phyloP scores from a whole-genome alignment of 2,888 invertebrate species.

The Cephonodes hylas region DNA sequence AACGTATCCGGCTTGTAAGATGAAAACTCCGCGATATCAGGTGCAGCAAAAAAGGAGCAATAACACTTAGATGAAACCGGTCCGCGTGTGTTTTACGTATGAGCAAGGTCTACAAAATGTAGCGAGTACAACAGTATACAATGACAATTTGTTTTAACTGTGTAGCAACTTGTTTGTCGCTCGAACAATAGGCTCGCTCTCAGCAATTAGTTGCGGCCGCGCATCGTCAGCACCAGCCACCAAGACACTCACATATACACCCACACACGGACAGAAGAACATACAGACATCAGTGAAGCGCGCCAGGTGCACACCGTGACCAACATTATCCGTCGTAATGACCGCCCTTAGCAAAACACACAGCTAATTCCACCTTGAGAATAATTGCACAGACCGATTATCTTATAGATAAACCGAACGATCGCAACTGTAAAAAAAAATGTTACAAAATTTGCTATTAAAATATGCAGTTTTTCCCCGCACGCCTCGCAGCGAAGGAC shows the following conservation, averaged over 20 bases:
- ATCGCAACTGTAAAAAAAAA: conserved; percentile 48
- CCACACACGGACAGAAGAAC: conserved; percentile 31
- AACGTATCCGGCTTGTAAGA: conserved; percentile 65
- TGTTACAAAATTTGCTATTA: conserved; percentile 66
- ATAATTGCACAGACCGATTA: conserved; percentile 48
- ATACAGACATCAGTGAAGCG: conserved; percentile 32
- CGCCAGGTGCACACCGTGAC: neutral
- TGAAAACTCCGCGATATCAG: conserved; percentile 51
- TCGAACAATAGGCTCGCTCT: conserved; percentile 59
- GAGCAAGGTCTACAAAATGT: conserved; percentile 52
- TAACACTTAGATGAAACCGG: conserved; percentile 37
- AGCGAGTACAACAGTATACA: conserved; percentile 56
- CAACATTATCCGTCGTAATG: neutral
- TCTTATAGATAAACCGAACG: conserved; percentile 48
- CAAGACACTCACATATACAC: conserved; percentile 32
- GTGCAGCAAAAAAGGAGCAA: conserved; percentile 47
- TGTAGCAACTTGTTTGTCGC: conserved; percentile 53
- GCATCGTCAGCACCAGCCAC: conserved; percentile 43
- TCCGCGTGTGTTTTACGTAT: conserved; percentile 36
- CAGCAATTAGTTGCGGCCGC: conserved; percentile 48
- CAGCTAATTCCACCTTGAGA: conserved; percentile 39
- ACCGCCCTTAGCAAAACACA: conserved; percentile 13
- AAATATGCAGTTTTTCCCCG: conserved; percentile 76
- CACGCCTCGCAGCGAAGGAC: conserved; percentile 71
- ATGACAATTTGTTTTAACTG: conserved; percentile 50